These are phyloP conservation scores for Alca torda DNA, from an alignment of 2,797 vertebrate species.

Conservation along the genomic window DNA sequence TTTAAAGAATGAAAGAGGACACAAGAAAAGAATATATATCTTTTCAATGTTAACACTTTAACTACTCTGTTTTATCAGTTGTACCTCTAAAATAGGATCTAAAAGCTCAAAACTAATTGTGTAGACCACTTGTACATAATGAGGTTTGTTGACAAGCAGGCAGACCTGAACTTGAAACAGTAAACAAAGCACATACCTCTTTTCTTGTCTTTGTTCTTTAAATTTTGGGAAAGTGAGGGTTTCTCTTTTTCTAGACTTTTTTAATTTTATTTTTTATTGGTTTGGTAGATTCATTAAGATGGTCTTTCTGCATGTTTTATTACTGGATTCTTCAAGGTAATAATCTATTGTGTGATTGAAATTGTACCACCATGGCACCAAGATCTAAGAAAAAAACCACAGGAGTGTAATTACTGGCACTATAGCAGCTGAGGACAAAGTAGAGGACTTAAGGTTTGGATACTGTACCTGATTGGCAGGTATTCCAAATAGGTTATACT, in stretches of 20 bases:
- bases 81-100: background rate
- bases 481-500: background rate
- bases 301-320: background rate
- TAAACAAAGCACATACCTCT: background rate
- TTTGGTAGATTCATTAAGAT: background rate
- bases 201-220: background rate
- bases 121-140: background rate
- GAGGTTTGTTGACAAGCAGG: background rate
- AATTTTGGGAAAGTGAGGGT: background rate
- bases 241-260: background rate
- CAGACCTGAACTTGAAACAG: background rate
- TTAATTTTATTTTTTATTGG: background rate
- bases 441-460: background rate
- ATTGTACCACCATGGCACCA: background rate
- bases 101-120: background rate
- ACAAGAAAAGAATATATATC: background rate
- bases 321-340: background rate
- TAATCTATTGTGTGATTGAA: background rate
- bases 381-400: background rate
- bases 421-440: background rate
- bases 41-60: background rate
- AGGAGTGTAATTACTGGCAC: background rate
- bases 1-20: background rate
- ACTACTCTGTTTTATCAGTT: background rate
- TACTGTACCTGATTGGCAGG: background rate